Evolutionary conservation across 2,113 vertebrate species (phyloP).

Genomic region (Hyaena hyaena): DNA sequence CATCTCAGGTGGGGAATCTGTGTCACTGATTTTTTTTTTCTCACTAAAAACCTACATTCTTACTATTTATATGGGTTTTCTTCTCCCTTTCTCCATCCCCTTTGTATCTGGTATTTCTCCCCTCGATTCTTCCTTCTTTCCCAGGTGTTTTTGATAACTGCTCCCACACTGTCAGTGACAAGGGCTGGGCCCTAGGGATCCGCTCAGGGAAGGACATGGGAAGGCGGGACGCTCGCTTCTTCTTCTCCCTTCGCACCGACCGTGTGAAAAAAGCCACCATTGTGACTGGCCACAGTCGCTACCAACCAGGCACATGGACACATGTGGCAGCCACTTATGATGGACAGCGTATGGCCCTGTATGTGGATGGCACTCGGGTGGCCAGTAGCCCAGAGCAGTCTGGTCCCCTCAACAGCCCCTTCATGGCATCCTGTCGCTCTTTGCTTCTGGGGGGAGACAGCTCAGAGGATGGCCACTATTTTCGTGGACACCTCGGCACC

Average conservation of each 20-base stretch:
- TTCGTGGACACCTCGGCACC: constrained; percentile 91
- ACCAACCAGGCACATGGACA: constrained; percentile 90
- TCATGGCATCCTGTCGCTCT: constrained; percentile 93
- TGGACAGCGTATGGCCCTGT: constrained; percentile 90
- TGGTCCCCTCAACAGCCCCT: constrained; percentile 92
- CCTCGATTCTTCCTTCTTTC: constrained; percentile 63
- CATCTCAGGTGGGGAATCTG: not conserved
- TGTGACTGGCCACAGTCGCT: constrained; percentile 88
- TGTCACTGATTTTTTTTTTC: not conserved
- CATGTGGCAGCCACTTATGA: constrained; percentile 93
- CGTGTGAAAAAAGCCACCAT: constrained; percentile 89
- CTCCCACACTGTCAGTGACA: constrained; percentile 92
- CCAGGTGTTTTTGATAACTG: constrained; percentile 98
- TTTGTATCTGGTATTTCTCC: constrained; percentile 59
- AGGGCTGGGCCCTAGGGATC: constrained; percentile 96
- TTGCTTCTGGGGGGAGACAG: constrained; percentile 93
- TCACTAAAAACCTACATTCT: not conserved
- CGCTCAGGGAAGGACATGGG: constrained; percentile 85
- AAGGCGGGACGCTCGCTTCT: constrained; percentile 93
- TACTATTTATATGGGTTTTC: constrained; percentile 61
- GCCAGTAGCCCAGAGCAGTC: constrained; percentile 88
- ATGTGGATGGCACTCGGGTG: constrained; percentile 92
- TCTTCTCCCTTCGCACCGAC: constrained; percentile 96
- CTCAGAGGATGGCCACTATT: constrained; percentile 87
- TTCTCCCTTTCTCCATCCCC: constrained; percentile 55